Evolutionary conservation across 2,888 invertebrate genomes (phyloP), one percentile per base, ranked within the genome.

Genomic region (Steromphala cineraria): DNA sequence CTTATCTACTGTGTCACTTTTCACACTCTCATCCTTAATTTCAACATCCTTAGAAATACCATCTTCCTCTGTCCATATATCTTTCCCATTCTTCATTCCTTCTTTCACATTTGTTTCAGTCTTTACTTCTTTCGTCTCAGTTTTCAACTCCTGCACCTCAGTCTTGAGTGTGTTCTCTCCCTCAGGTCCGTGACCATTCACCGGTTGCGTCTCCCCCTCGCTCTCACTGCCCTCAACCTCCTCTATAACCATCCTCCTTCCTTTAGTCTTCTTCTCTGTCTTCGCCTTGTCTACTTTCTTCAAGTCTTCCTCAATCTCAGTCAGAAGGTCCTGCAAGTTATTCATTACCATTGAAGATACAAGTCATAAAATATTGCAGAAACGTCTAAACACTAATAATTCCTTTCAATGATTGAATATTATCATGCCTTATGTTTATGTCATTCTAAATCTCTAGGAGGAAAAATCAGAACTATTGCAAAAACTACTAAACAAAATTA

Each of bases 201-300:
- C 55, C 28, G 31, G 24, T 5, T 78, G 28, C 0, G 82, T 81
- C 53, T 80, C 81, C 77, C 81, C 87, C 28, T 89, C 90, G 17
- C 83, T 82, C 36, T 85, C 85, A 7, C 80, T 84, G n/a, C 86
- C 91, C 13, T 90, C 91, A 0, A 90, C 89, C 67, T 92, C 92
- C 82, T 92, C 91, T 55, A 93, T 93, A 17, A 90, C 88, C 90
- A 93, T 89, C 80, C 91, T 85, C 55, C 88, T 85, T 36, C 91
- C 92, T 77, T 90, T 90, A 19, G 82, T 83, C 75, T 91, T 91
- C 79, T 87, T 87, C 36, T 89, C 85, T 53, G 83, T 86, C 74
- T 88, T 84, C 24, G 85, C 87, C 62, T 85, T 82, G 8, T 86
- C 83, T 53, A 76, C 67, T 55, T 85, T 85, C 75, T 80, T 74